phyloP scores from a whole-genome alignment of 2,113 vertebrate genomes.

The Rhinopithecus roxellana region DNA sequence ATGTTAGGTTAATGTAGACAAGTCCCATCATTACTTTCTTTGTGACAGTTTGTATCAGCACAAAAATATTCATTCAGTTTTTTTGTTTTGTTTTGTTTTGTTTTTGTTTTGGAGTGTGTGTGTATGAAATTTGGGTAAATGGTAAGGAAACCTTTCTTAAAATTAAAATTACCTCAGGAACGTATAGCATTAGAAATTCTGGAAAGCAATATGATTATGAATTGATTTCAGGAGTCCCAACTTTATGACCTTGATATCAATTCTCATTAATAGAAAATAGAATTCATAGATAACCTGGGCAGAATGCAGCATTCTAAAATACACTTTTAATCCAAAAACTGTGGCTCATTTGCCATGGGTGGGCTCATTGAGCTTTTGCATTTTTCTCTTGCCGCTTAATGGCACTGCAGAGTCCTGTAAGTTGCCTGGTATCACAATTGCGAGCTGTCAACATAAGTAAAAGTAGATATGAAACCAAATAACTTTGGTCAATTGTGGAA shows the following conservation, averaged over 20 bases:
- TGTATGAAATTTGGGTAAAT: background rate
- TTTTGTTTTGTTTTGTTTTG: too few relatives aligned
- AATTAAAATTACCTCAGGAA: background rate
- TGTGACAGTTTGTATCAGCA: background rate
- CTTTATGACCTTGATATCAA: conserved; percentile 52
- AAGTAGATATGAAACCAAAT: conserved; percentile 62
- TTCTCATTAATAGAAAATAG: conserved; percentile 17
- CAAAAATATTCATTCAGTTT: background rate
- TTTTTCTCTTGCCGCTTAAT: conserved; percentile 77
- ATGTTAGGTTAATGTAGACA: background rate
- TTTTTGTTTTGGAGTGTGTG: background rate
- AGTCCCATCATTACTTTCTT: background rate
- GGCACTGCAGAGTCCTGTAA: conserved; percentile 67
- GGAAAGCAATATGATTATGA: background rate
- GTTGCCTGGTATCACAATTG: conserved; percentile 63
- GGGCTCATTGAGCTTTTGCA: conserved; percentile 43
- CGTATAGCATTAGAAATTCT: background rate
- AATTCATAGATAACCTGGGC: conserved; percentile 62
- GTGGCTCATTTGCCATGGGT: conserved; percentile 70
- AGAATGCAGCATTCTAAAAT: conserved; percentile 60
- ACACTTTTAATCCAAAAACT: conserved; percentile 66
- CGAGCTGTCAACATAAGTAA: conserved; percentile 73
- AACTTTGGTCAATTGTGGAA: conserved; percentile 69
- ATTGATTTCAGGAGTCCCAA: background rate
- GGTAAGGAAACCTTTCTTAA: background rate